phyloP scores from a whole-genome alignment of 2,797 vertebrate genomes.

The Periparus ater region DNA sequence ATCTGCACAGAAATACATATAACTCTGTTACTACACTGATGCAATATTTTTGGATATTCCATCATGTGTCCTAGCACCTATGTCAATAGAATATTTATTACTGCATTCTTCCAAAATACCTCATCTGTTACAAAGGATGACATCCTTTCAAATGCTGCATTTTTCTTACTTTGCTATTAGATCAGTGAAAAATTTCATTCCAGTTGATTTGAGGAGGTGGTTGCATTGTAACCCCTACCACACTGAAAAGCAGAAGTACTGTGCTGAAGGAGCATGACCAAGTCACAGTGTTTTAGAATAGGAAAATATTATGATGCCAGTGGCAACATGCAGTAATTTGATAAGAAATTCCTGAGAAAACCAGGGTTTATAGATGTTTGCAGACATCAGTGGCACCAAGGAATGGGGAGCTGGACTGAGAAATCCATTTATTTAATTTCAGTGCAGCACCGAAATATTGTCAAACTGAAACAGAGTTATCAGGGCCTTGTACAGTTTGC shows the following conservation, averaged over 20 bases:
- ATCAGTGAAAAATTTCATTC: background rate
- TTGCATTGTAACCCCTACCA: background rate
- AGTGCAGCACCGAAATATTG: background rate
- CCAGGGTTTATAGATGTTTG: background rate
- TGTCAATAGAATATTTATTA: background rate
- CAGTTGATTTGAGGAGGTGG: background rate
- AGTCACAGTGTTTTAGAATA: background rate
- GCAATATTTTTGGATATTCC: background rate
- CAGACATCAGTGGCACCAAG: background rate
- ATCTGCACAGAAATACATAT: background rate
- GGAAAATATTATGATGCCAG: background rate
- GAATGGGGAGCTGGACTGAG: background rate
- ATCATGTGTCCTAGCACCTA: background rate
- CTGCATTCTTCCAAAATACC: background rate
- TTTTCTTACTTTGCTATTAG: background rate
- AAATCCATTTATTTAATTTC: conserved; percentile 5
- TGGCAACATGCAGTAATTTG: background rate
- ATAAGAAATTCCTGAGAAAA: background rate
- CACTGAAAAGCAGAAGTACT: background rate
- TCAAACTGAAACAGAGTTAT: background rate
- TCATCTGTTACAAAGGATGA: background rate
- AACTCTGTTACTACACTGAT: background rate
- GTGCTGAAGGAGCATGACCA: background rate
- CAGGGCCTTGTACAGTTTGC: background rate
- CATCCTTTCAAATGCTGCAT: background rate